A percentile compares a stretch with the other conserved stretches of the same genome.
These are phyloP conservation scores for Nymphicus hollandicus DNA, from an alignment of 2,113 vertebrate species.

Conservation along the genomic window DNA sequence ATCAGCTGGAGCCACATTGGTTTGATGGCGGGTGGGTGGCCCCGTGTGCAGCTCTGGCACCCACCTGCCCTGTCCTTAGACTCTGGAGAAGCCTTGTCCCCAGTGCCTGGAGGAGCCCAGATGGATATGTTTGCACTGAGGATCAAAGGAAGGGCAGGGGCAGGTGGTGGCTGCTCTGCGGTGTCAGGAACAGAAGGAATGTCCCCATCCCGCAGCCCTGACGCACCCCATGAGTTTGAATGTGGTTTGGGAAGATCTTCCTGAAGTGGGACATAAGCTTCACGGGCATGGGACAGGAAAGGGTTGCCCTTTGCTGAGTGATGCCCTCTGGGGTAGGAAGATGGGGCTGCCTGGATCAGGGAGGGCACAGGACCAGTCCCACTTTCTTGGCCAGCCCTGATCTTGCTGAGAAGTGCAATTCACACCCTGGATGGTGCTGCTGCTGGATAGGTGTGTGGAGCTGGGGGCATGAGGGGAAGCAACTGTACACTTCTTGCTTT, in stretches of 20 bases:
- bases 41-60: rapidly evolving
- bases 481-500: neutral
- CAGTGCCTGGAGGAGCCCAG: neutral
- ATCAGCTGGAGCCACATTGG: neutral
- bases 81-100: neutral
- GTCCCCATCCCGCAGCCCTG: neutral
- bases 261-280: neutral
- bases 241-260: neutral
- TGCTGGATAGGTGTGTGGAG: neutral
- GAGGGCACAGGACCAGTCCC: neutral
- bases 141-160: neutral
- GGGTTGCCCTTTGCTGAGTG: neutral
- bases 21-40: neutral
- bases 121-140: neutral
- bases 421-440: too few relatives aligned
- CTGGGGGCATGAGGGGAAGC: neutral
- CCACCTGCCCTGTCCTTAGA: neutral
- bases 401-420: neutral
- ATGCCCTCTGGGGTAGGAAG: neutral
- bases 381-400: neutral
- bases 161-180: neutral
- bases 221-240: too few relatives aligned
- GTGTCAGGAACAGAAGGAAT: neutral
- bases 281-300: neutral
- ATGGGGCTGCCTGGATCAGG: neutral